Evolutionary conservation across 2,888 invertebrate species (phyloP).

Genomic region (Trisateles emortualis): DNA sequence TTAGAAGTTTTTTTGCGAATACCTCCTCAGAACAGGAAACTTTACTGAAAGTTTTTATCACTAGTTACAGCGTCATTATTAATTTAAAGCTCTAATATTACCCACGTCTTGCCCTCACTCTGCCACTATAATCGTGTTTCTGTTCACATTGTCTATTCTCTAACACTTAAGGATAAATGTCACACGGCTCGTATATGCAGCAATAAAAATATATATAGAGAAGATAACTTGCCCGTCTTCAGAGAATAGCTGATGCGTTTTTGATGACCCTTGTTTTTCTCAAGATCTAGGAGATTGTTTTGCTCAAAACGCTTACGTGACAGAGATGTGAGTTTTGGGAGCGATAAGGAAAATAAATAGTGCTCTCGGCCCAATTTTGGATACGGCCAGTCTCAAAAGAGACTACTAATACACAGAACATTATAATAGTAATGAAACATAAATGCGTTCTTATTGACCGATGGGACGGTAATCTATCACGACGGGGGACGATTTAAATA

Average conservation of each 20-base stretch:
- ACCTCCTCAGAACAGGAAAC: no score
- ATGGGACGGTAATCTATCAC: no score
- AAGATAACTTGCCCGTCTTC: not conserved
- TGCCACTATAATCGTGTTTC: constrained; percentile 27
- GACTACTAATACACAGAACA: no score
- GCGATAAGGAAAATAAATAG: no score
- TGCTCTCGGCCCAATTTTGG: no score
- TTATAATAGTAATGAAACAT: no score
- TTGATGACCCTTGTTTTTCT: constrained; percentile 1
- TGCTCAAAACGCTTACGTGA: not conserved
- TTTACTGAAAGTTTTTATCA: no score
- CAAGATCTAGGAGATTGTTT: not conserved
- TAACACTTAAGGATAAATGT: constrained; percentile 16
- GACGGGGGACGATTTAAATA: no score
- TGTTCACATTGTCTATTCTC: constrained; percentile 33
- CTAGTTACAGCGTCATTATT: constrained; percentile 18
- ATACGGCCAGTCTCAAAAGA: no score
- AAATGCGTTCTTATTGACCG: no score
- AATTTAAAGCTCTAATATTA: constrained; percentile 39
- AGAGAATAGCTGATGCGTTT: not conserved
- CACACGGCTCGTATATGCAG: not conserved
- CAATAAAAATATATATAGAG: constrained; percentile 5
- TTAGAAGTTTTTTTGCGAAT: no score
- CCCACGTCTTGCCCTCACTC: constrained; percentile 41
- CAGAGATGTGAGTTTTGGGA: no score